Base-by-base conservation (phyloP, 2,113 vertebrate genomes). In the Microcebus griseorufus region DNA sequence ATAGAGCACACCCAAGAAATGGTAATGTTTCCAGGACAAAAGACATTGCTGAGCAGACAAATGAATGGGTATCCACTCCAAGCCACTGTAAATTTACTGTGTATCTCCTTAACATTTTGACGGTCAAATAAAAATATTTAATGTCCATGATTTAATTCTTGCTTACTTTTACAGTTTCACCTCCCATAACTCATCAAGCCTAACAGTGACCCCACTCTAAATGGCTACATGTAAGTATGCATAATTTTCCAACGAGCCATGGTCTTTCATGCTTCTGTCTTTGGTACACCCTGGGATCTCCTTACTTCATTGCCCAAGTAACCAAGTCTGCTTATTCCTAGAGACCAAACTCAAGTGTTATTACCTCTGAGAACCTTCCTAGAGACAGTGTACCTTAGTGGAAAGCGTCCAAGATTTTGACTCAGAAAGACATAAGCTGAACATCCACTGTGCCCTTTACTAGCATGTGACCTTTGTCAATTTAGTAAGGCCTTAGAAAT, bases 101-200 rank as follows among this genome's bases (percentile, higher is more conserved):
- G 5, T 65, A 80, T 91, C 6, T 90, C 20, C 45, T 64, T 92
- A 34, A 58, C 11, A 23, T 88, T 81, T 90, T 45, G 22, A 58
- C 67, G 27, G 91, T 96, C 29, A 83, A 83, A 73, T 91, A n/a
- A 84, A 78, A 95, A 17, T 70, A 88, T 69, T 78, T 78, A 79
- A 72, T 3, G 88, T 37, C 18, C 16, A 55, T 75, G 6, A 75
- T 69, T 53, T 27, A 69, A 81, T 27, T 13, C 60, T 96, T 23
- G 37, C 10, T 92, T 39, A 69, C 25, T 81, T 94, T 92, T 69
- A 92, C 0, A 53, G 3, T 85, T 85, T 92, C 14, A 27, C 18
- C 2, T 25, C 48, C 16, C 45, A 79, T 53, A 7, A 12, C 73
- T 73, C 29, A n/a, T 55, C 22, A 62, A 64, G 62, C 25, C 22